Percentiles rank a stretch among this genome's conserved stretches.
phyloP scores from a whole-genome alignment of 1,140 invertebrate species.

The Apis cerana region DNA sequence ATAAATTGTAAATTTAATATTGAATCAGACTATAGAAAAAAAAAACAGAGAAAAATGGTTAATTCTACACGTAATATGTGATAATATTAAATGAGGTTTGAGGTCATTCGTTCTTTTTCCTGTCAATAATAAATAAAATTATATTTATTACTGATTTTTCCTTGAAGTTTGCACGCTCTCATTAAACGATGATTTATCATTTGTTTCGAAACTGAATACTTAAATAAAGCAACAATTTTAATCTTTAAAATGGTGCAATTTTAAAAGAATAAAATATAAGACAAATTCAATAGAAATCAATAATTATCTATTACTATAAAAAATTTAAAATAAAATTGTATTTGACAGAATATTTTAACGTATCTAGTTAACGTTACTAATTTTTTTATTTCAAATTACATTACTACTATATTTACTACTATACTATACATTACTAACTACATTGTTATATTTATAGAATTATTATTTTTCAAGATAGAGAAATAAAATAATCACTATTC shows the following conservation, averaged over 20 bases:
- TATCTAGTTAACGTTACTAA: too few relatives aligned
- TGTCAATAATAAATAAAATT: constrained; percentile 2
- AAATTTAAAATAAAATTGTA: too few relatives aligned
- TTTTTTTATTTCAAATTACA: too few relatives aligned
- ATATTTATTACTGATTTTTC: not conserved
- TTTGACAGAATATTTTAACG: too few relatives aligned
- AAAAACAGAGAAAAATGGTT: not conserved
- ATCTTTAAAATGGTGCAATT: not conserved
- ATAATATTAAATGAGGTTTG: not conserved
- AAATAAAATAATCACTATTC: too few relatives aligned
- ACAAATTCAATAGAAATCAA: not conserved
- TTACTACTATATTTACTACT: too few relatives aligned
- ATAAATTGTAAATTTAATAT: not conserved
- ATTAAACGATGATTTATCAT: not conserved
- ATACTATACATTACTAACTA: too few relatives aligned
- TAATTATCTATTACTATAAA: not conserved
- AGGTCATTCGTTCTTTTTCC: not conserved
- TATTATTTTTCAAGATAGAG: too few relatives aligned
- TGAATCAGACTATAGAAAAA: too few relatives aligned
- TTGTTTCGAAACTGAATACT: not conserved
- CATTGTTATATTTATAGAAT: too few relatives aligned
- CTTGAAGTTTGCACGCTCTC: not conserved
- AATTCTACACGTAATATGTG: not conserved
- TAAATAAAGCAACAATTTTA: not conserved
- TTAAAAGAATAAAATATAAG: not conserved